Base-by-base conservation (phyloP, 2,797 vertebrate genomes). In the Anomalospiza imberbis region DNA sequence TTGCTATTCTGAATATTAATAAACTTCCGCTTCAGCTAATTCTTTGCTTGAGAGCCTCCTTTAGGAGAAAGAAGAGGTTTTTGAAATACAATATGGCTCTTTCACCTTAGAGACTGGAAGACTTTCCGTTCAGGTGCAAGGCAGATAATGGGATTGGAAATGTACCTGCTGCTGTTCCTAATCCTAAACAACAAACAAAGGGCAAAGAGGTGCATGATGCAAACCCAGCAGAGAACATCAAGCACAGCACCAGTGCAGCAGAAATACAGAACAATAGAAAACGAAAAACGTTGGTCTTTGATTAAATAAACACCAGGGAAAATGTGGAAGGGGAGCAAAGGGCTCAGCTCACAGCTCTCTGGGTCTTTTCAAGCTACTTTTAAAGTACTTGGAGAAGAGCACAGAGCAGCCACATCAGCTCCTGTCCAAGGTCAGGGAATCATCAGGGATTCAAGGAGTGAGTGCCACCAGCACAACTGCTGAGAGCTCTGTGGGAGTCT, bases 391-490 rank as follows among this genome's bases (percentile, higher is more conserved):
- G 25, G 38, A 48, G 76, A 36, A 83, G 19, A 72, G 22, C 38
- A 66, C 36, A 22, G 25, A 55, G 48, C 55, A 60, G 44, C 44
- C 38, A 17, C 1, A 2, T 77, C 77, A 84, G 45, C 45, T 79
- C 53, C 40, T 53, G 48, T 8, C 28, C 31, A 19, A 51, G 58
- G 21, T 17, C 54, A 47, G 80, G 80, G 58, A 54, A 29, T 15
- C 57, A 28, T 8, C 31, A 28, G 16, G 13, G 6, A 12, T 70
- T 44, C 38, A n/a, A 53, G 38, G 45, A 51, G 4, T 32, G 10
- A 2, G 0, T 50, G 50, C 28, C 73, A 44, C 11, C 73, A 62
- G 19, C 31, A 53, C 0, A 0, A 9, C 19, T 50, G 28, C 68
- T 80, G 76, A 42, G 44, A 40, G 29, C 5, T 75, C 19, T 15